phyloP scores from a whole-genome alignment of 2,888 invertebrate species.

The Teleiodes luculella region DNA sequence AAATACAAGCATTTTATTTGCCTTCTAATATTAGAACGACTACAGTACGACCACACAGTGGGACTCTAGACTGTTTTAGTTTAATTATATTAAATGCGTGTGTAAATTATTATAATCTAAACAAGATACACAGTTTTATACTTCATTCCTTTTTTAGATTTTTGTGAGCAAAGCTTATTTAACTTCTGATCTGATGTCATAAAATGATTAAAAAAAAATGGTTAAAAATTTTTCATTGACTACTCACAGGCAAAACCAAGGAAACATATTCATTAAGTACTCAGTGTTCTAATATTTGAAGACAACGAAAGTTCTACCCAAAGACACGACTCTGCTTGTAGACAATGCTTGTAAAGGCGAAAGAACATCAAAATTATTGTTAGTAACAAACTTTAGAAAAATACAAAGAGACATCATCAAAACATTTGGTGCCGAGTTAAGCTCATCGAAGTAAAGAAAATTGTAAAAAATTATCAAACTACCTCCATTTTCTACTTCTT shows the following conservation, averaged over 20 bases:
- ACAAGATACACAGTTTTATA: no score
- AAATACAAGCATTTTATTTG: constrained; percentile 24
- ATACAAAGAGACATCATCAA: constrained; percentile 29
- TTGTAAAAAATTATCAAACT: constrained; percentile 16
- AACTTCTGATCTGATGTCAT: no score
- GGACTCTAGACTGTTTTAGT: no score
- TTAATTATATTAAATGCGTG: no score
- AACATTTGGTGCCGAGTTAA: constrained; percentile 43
- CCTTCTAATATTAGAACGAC: constrained; percentile 6
- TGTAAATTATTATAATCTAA: no score
- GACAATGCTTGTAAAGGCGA: not conserved
- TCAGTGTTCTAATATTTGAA: constrained; percentile 4
- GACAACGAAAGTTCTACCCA: not conserved
- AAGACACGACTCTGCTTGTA: no score
- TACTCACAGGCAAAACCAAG: no score
- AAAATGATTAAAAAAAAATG: no score
- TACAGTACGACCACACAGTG: not conserved
- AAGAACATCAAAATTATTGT: constrained; percentile 13
- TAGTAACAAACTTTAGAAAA: constrained; percentile 27
- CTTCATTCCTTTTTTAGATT: no score
- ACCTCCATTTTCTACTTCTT: constrained; percentile 6
- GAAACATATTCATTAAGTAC: no score
- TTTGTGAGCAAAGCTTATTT: no score
- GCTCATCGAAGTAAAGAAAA: constrained; percentile 38
- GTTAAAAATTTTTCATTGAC: no score